Conservation (phyloP, 2,797 vertebrate genomes). For the Falco biarmicus region DNA sequence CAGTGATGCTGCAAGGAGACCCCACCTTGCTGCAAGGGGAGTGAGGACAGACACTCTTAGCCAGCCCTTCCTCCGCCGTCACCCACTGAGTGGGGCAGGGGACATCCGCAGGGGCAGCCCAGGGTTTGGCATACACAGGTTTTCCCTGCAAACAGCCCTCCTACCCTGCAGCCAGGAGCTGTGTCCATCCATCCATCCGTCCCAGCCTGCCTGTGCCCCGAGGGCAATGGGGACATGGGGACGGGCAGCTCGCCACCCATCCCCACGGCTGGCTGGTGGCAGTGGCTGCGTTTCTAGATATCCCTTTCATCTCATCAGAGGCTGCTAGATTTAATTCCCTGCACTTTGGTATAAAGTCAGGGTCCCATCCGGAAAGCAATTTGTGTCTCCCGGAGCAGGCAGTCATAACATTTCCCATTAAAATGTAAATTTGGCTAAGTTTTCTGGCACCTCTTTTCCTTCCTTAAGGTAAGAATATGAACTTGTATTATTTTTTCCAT, state of each 20-base stretch:
- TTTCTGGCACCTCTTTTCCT: constrained; percentile 46
- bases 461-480: constrained; percentile 55
- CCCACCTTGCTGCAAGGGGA: fast-evolving
- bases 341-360: neutral
- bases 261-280: neutral
- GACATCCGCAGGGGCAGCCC: neutral
- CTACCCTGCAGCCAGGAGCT: neutral
- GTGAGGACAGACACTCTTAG: fast-evolving
- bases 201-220: neutral
- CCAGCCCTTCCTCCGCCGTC: neutral
- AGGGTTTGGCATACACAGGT: fast-evolving
- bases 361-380: constrained; percentile 50
- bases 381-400: constrained; percentile 36
- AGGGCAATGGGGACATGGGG: neutral
- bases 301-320: neutral
- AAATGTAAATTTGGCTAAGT: constrained; percentile 63
- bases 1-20: neutral
- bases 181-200: fast-evolving
- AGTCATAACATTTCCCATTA: constrained; percentile 62
- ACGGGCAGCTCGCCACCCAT: neutral
- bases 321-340: constrained; percentile 39
- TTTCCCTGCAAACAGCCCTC: neutral
- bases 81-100: neutral
- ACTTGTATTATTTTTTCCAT: constrained; percentile 52
- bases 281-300: neutral